Evolutionary conservation across 2,113 vertebrate species (phyloP).

Genomic region (Ameiurus melas): DNA sequence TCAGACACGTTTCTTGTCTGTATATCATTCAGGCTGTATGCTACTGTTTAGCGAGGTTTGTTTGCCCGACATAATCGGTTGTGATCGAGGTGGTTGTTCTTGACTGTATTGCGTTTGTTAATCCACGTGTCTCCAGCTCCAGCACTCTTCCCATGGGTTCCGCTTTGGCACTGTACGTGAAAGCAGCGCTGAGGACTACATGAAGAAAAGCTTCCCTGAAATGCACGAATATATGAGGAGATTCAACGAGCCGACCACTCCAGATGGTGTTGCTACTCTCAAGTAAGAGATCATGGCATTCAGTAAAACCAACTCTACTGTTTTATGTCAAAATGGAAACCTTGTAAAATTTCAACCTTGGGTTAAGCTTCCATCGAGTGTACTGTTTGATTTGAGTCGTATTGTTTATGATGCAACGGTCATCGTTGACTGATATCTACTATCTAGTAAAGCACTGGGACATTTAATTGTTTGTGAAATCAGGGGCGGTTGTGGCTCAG

Average conservation of each 20-base stretch:
- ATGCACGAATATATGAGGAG: constrained; percentile 86
- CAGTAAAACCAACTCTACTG: background rate
- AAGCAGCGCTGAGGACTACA: constrained; percentile 91
- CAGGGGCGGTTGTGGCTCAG: too few species aligned
- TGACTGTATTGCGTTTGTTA: background rate
- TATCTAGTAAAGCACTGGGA: background rate
- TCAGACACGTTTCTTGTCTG: background rate
- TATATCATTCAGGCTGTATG: background rate
- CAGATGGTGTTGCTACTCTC: constrained; percentile 82
- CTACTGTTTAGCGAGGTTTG: background rate
- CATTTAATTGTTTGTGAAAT: background rate
- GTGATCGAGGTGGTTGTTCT: background rate
- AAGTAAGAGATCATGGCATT: constrained; percentile 75
- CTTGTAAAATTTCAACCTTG: background rate
- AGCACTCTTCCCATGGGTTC: constrained; percentile 86
- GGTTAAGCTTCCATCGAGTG: background rate
- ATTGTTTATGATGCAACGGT: background rate
- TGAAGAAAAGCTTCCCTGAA: constrained; percentile 90
- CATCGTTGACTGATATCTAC: background rate
- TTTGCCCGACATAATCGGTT: constrained; percentile 4
- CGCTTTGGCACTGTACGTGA: constrained; percentile 88
- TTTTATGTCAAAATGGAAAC: background rate
- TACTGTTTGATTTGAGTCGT: background rate
- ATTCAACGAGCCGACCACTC: constrained; percentile 85
- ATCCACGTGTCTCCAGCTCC: constrained; percentile 72